Evolutionary conservation across 2,888 invertebrate genomes (phyloP).

Genomic region (Orthosia gracilis): DNA sequence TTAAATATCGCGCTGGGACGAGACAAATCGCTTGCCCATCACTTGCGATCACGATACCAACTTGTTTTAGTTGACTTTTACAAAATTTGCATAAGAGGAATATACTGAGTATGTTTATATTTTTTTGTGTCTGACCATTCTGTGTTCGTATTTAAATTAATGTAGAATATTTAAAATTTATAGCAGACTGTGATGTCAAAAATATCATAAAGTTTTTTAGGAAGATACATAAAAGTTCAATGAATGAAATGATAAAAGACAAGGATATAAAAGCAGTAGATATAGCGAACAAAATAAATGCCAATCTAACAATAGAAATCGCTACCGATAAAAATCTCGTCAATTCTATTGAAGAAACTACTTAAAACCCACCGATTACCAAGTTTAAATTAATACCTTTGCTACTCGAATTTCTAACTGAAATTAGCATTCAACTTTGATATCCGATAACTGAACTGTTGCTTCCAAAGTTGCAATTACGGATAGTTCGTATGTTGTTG

Average conservation of each 20-base stretch:
- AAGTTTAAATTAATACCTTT: constrained; percentile 55
- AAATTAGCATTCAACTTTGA: constrained; percentile 63
- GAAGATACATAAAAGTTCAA: not conserved
- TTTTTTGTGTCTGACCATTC: not conserved
- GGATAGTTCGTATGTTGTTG: constrained; percentile 69
- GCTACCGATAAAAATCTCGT: constrained; percentile 35
- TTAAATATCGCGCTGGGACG: constrained; percentile 50
- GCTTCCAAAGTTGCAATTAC: constrained; percentile 70
- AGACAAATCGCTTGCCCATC: constrained; percentile 66
- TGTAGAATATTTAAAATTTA: constrained; percentile 3
- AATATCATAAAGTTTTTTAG: not conserved
- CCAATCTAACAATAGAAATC: constrained; percentile 31
- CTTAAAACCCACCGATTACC: constrained; percentile 24
- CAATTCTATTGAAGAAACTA: constrained; percentile 30
- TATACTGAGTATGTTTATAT: not conserved
- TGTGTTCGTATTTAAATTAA: not conserved
- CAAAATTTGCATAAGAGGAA: constrained; percentile 22
- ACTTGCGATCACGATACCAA: constrained; percentile 56
- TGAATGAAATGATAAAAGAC: constrained; percentile 5
- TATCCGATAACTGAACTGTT: constrained; percentile 65
- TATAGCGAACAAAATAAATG: not conserved
- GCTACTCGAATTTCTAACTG: constrained; percentile 49
- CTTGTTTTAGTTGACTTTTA: constrained; percentile 58
- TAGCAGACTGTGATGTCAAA: not conserved
- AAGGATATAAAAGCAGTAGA: constrained; percentile 4